Conservation (phyloP, 2,888 invertebrate species). For the Heliconius ethilla region DNA sequence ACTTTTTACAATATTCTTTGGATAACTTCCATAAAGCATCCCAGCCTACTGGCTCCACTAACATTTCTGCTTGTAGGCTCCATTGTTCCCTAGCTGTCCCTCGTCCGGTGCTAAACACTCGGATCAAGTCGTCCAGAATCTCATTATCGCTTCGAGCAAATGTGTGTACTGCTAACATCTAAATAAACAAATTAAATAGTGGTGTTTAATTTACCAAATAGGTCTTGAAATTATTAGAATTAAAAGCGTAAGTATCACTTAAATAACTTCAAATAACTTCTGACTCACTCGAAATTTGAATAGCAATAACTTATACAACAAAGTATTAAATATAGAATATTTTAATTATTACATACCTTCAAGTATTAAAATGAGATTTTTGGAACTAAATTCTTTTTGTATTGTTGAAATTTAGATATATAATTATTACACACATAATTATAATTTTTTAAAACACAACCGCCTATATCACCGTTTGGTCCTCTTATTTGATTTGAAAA, state of each 20-base stretch:
- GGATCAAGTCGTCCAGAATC: slow-evolving; percentile 64
- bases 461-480: slow-evolving; percentile 3
- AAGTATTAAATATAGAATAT: neutral
- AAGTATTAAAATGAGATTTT: neutral
- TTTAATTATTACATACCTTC: neutral
- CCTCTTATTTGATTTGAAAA: slow-evolving; percentile 1
- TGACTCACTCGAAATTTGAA: neutral
- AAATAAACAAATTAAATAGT: slow-evolving; percentile 11
- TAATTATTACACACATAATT: too few species aligned
- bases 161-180: slow-evolving; percentile 73
- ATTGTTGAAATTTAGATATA: neutral
- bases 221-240: neutral
- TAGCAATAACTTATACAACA: neutral
- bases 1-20: slow-evolving; percentile 83
- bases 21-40: slow-evolving; percentile 87
- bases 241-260: neutral
- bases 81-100: slow-evolving; percentile 73
- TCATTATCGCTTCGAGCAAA: slow-evolving; percentile 71
- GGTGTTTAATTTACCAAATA: neutral
- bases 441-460: neutral
- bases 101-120: slow-evolving; percentile 65
- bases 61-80: slow-evolving; percentile 77
- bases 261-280: neutral
- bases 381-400: neutral
- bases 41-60: slow-evolving; percentile 86